Evolutionary conservation across 2,113 vertebrate species (phyloP).

Genomic region (Calidris pugnax): DNA sequence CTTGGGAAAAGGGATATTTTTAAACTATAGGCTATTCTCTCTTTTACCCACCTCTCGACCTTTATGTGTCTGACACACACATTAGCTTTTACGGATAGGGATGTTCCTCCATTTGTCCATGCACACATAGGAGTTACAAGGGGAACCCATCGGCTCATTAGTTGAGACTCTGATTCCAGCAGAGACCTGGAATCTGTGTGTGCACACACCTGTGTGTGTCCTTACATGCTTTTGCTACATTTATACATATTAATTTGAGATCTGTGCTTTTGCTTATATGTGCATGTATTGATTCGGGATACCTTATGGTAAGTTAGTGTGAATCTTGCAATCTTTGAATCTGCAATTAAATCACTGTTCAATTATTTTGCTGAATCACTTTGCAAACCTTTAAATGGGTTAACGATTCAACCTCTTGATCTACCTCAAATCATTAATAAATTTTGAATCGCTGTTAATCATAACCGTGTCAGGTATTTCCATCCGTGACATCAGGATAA

Average conservation of each 20-base stretch:
- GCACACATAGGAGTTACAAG: neutral
- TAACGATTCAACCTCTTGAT: neutral
- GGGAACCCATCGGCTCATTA: neutral
- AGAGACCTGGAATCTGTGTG: neutral
- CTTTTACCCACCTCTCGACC: neutral
- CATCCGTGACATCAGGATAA: neutral
- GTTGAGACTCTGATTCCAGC: neutral
- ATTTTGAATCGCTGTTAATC: neutral
- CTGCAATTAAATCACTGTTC: neutral
- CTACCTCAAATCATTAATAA: neutral
- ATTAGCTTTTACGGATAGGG: neutral
- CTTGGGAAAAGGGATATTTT: neutral
- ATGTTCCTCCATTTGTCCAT: neutral
- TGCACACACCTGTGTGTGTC: too few species aligned
- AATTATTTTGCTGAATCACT: neutral
- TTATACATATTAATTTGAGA: neutral
- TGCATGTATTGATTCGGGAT: neutral
- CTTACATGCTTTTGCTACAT: neutral
- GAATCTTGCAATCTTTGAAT: neutral
- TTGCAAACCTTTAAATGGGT: neutral
- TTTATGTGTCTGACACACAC: neutral
- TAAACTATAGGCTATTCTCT: neutral
- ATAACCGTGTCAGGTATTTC: neutral
- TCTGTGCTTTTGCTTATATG: neutral
- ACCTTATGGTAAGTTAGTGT: neutral